Evolutionary conservation across 2,113 vertebrate genomes (phyloP), one percentile per base, ranked within the genome.

Genomic region (Clupea harengus): DNA sequence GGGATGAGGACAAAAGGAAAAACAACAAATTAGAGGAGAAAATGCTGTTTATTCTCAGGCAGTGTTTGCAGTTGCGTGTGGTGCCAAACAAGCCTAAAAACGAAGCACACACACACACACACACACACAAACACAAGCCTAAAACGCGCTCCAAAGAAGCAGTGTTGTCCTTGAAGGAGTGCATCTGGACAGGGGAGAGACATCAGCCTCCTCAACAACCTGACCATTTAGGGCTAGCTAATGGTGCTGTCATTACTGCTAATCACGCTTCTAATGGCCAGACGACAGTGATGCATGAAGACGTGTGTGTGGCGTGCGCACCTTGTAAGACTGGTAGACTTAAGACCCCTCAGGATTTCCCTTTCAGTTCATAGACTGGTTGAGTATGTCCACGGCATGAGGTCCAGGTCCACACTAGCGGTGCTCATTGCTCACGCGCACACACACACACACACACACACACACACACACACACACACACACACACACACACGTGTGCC

Each of bases 161-260:
- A 15, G 28, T 32, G 8, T 72, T 72, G 64, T 72, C 64, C 64
- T 72, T 15, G 25, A 72, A 32, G 32, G 25, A 72, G n/a, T 64
- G 7, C 57, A 25, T 72, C n/a, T 28, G 64, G 25, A 25, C 64
- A 72, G 10, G 8, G 64, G 64, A 72, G 13, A 72, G 10, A 28
- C 64, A 72, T 32, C n/a, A 10, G 25, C 28, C 10, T 32, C 1
- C 1, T 13, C 10, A 28, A 28, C 25, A 28, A 11, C 28, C 64
- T 72, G 25, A 9, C 64, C 13, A 25, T 72, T 72, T 72, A 72
- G 7, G n/a, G 64, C 25, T 72, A 32, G 64, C 32, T 72, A 72
- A 72, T 72, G 25, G n/a, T 25, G n/a, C 25, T 72, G 64, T 72
- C 64, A 72, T 72, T 72, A 72, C 64, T 28, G 64, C 64, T 72